phyloP scores from a whole-genome alignment of 2,888 invertebrate species.

The Byasa hedistus region DNA sequence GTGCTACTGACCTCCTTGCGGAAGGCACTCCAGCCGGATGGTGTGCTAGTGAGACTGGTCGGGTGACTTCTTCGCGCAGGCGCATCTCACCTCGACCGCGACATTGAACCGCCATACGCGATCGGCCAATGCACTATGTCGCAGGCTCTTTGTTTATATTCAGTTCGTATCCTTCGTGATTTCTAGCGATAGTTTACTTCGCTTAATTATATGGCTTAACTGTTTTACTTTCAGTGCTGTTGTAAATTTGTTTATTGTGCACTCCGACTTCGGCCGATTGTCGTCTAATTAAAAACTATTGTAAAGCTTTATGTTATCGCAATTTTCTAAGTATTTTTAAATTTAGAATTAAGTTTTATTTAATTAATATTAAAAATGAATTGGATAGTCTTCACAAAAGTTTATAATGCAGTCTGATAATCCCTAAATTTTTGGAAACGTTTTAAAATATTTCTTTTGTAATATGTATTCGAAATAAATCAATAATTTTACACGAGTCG shows the following conservation, averaged over 20 bases:
- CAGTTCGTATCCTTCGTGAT: conserved; percentile 56
- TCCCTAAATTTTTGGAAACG: too few relatives aligned
- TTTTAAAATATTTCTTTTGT: too few relatives aligned
- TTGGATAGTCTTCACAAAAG: too few relatives aligned
- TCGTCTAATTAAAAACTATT: neutral
- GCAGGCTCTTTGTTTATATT: conserved; percentile 76
- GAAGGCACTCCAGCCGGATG: conserved; percentile 54
- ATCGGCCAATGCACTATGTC: conserved; percentile 77
- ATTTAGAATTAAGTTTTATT: too few relatives aligned
- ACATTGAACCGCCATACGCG: conserved; percentile 76
- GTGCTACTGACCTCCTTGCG: conserved; percentile 67
- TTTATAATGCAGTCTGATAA: too few relatives aligned
- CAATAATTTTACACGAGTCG: neutral
- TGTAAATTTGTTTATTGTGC: neutral
- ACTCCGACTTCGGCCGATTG: neutral
- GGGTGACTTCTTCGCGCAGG: conserved; percentile 64
- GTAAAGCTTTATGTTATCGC: neutral
- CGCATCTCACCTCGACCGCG: conserved; percentile 70
- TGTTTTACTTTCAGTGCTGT: neutral
- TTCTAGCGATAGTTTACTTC: conserved; percentile 31
- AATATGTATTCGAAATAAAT: too few relatives aligned
- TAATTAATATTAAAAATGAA: too few relatives aligned
- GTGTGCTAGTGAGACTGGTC: conserved; percentile 52
- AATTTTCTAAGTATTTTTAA: too few relatives aligned
- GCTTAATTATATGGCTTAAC: neutral